Percentiles rank a stretch among this genome's conserved stretches.
Conservation (phyloP, 1,140 invertebrate genomes). For the Bombus affinis region DNA sequence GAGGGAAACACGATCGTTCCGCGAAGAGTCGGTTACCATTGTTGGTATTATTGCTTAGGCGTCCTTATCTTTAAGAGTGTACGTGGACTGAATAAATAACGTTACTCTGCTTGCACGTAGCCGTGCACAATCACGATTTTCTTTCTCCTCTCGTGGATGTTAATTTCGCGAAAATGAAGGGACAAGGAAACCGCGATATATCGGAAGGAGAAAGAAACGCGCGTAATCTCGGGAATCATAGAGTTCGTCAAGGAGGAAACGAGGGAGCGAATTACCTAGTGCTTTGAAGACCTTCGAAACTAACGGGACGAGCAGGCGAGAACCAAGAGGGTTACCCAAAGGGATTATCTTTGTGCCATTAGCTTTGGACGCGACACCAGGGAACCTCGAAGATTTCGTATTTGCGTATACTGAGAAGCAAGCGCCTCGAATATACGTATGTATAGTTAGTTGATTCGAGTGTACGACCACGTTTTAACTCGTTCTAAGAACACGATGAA, state of each 20-base stretch:
- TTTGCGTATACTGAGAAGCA: conserved; percentile 70
- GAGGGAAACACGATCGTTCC: neutral
- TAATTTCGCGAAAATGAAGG: neutral
- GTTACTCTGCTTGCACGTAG: neutral
- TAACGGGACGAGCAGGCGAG: neutral
- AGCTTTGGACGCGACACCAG: conserved; percentile 70
- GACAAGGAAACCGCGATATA: neutral
- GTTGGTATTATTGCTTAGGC: neutral
- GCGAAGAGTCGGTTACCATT: neutral
- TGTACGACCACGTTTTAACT: neutral
- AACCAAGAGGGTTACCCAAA: conserved; percentile 21
- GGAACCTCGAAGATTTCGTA: conserved; percentile 52
- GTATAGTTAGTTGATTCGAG: neutral
- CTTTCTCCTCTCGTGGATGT: neutral
- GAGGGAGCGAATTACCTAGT: neutral
- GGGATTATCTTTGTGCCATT: conserved; percentile 77
- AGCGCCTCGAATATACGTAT: neutral
- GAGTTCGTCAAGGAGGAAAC: neutral
- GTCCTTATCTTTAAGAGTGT: neutral
- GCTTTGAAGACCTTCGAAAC: conserved; percentile 3
- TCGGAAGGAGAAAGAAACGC: neutral
- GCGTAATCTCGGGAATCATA: neutral
- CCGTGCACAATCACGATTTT: neutral
- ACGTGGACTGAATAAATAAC: neutral
- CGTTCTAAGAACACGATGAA: no score